Evolutionary conservation across 2,797 vertebrate genomes (phyloP), one percentile per base, ranked within the genome.

Genomic region (Nyctalus aviator): DNA sequence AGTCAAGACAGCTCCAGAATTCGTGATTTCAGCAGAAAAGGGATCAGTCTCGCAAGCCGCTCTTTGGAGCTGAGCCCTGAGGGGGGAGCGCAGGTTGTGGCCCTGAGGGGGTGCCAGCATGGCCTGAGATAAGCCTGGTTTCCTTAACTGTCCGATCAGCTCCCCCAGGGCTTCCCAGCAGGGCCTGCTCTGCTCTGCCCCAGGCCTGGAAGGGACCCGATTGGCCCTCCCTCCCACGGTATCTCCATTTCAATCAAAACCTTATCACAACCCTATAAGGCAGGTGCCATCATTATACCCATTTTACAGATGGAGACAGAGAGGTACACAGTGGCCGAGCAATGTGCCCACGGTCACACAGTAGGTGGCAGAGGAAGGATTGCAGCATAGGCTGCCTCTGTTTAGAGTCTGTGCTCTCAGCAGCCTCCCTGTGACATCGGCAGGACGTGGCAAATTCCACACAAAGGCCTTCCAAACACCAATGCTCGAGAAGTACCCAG

Each of bases 1-100:
- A 95, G 88, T 41, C 46, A 14, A 94, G 46, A 79, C 68, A 66
- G 62, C 86, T 88, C 77, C n/a, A 35, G 83, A 95, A 75, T 6
- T 6, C 41, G 57, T 46, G 73, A 55, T 68, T 87, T 90, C 83
- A 84, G 77, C 88, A 59, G 27, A 68, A 81, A 46, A 68, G 30
- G 59, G 68, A 44, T 25, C 46, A 14, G 79, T 14, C 35, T 27
- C 8, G 20, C 11, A 5, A 3, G 73, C 66, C 6, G 27, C 2
- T 1, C 81, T 37, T 12, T 79, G 50, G 66, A 25, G 25, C n/a
- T 4, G 20, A 77, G 69, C 15, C 32, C 13, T 4, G 83, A 84
- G 66, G 12, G 1, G 41, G 44, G 21, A 8, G 12, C 32, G 10
- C 3, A 0, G n/a, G 46, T 21, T 59, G 48, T 9, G 53, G 27